Evolutionary conservation across 2,113 vertebrate genomes (phyloP), one percentile per base, ranked within the genome.

Genomic region (Hippolais icterina): DNA sequence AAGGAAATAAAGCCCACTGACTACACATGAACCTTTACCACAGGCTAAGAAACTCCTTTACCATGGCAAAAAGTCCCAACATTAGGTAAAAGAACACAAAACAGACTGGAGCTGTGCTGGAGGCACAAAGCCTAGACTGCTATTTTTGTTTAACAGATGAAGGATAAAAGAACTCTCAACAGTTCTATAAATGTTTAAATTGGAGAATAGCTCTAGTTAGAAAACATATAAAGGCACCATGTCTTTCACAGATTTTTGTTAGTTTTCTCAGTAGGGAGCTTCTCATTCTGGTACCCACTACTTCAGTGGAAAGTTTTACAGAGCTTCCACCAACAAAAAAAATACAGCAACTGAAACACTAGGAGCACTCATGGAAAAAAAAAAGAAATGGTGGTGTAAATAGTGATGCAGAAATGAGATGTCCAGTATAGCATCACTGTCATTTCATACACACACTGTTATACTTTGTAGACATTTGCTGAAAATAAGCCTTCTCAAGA

Each of bases 311-410:
- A 29, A 60, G 15, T 4, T 3, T 49, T 60, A 81, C 37, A 57
- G 25, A 72, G 23, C 27, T 52, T 65, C 18, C 37, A 37, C 20
- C 28, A 81, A 23, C 5, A 37, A 64, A 77, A 77, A 79, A 75
- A 37, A 7, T 22, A 47, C 17, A 72, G 27, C 22, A 85, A 85
- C 50, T 22, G 4, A 83, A 90, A 72, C 11, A 37, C 37, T 3
- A 66, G 28, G 57, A 66, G 5, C 20, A 46, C 2, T 37, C 1
- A 15, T 1, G 1, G 54, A 2, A 39, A 39, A 35, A 75, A 15
- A 69, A 89, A 31, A 6, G 2, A 69, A 78, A 54, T 46, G 2
- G 12, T 16, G 76, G 8, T 9, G 50, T 72, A 64, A 20, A 80
- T 8, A 16, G 15, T 29, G 9, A 92, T 13, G n/a, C 0, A 37